Conservation (phyloP, 2,113 vertebrate genomes). For the Mus musculus region GRCm39 chr4:51444501-51445000, state of each 20-base stretch:
- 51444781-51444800: not conserved
- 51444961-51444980: not conserved
- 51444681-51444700: slow-evolving; percentile 50
- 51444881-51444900: not conserved
- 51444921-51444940: not conserved
- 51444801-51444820: not conserved
- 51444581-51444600: slow-evolving; percentile 32
- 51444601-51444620: slow-evolving; percentile 11
- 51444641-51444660: not conserved
- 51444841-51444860: not conserved
- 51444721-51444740: not conserved
- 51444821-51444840: not conserved
- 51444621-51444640: slow-evolving; percentile 26
- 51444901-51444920: slow-evolving; percentile 11
- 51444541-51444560: not conserved
- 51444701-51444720: not conserved
- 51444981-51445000: not conserved
- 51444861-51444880: not conserved
- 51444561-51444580: slow-evolving; percentile 2
- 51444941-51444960: not conserved
- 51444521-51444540: not conserved
- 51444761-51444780: not conserved
- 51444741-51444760: not conserved
- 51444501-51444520: not conserved
- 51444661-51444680: slow-evolving; percentile 52